A percentile compares a stretch with the other conserved stretches of the same genome.
Conservation (phyloP, 1,140 invertebrate species). For the Macrosteles quadrilineatus region DNA sequence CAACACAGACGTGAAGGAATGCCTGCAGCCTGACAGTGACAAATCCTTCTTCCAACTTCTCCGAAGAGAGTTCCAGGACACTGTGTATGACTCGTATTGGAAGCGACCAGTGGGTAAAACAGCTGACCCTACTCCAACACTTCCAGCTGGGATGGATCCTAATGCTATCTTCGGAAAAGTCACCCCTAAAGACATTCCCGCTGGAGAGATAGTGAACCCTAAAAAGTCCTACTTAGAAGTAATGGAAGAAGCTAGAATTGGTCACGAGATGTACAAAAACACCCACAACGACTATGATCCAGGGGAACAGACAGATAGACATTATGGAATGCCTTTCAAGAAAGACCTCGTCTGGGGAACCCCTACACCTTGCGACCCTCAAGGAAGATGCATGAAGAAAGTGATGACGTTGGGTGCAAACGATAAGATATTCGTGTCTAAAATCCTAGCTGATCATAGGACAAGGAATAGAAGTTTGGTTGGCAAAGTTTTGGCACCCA, state of each 20-base stretch:
- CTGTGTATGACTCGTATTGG: constrained; percentile 13
- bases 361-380: not conserved
- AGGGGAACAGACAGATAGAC: not conserved
- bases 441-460: not conserved
- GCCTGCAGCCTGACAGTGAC: not conserved
- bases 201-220: not conserved
- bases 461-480: not conserved
- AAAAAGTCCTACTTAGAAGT: not conserved
- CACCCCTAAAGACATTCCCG: not conserved
- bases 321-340: not conserved
- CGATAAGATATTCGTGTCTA: not conserved
- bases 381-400: constrained; percentile 3
- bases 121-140: not conserved
- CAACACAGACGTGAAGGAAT: not conserved
- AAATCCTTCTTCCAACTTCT: not conserved
- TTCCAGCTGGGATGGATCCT: not conserved
- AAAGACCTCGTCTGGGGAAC: not conserved
- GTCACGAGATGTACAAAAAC: not conserved
- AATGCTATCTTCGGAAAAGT: not conserved
- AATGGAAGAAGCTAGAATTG: not conserved
- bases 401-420: not conserved
- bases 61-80: not conserved
- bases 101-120: not conserved
- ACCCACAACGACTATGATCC: constrained; percentile 11
- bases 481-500: not conserved